Evolutionary conservation across 2,113 vertebrate genomes (phyloP), one percentile per base, ranked within the genome.

Genomic region (Burhinus oedicnemus): DNA sequence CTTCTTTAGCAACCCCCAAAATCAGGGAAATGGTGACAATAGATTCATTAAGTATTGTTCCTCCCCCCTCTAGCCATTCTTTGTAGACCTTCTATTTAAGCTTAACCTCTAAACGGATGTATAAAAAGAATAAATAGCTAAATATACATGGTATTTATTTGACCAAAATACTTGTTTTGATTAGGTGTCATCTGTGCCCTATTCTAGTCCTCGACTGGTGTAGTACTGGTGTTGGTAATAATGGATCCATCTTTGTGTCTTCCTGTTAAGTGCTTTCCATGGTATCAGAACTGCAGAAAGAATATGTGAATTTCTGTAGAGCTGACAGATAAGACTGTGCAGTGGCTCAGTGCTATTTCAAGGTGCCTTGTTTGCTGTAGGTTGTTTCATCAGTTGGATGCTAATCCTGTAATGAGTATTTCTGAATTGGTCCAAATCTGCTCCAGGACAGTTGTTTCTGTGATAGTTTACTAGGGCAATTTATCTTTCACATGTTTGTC

Each of bases 401-500:
- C 65, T 87, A 90, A 93, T 93, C 94, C 80, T 97, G 90, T 95
- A 92, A 76, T 89, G 71, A 89, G 72, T 91, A 57, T 64, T 95
- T 95, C 87, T 95, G 96, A 93, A 94, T 54, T 92, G 75, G 79
- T 34, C 87, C 95, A 94, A 93, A 95, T 97, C 95, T 97, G 96
- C 94, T 95, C 64, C 72, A 23, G 84, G 95, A 93, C 95, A 96
- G 95, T 89, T 97, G 96, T 96, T 98, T 95, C 95, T 78, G 87
- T 91, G 69, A 23, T 18, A 51, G 42, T 87, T 93, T 78, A 49
- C 64, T 30, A 44, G 74, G 45, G 44, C 92, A 78, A 25, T 90
- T 93, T 85, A 51, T 93, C 90, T 91, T 76, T 68, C 78, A 54
- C 52, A 51, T 57, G 34, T 96, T 90, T 9, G 5, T 87, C 65